phyloP scores from a whole-genome alignment of 2,888 invertebrate genomes.

The Leptopilina drosophilae region DNA sequence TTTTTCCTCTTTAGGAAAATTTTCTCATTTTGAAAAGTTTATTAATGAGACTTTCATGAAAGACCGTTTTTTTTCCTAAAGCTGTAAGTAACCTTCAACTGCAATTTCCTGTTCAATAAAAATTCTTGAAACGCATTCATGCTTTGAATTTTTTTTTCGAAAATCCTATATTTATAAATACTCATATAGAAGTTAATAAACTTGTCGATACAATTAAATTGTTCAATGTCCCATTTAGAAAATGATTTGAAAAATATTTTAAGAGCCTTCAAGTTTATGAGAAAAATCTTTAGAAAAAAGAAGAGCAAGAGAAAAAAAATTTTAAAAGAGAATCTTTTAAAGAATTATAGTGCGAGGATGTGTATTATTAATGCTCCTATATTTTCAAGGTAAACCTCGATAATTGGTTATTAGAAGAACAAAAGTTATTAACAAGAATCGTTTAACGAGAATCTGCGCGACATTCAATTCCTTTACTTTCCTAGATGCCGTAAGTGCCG shows the following conservation, averaged over 20 bases:
- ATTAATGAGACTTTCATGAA: no score
- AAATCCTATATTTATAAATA: not conserved
- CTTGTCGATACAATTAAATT: not conserved
- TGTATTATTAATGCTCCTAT: not conserved
- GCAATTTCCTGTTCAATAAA: constrained; percentile 8
- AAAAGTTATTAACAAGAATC: constrained; percentile 54
- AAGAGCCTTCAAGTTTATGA: no score
- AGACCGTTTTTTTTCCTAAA: no score
- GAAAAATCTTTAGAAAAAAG: no score
- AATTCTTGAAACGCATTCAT: constrained; percentile 7
- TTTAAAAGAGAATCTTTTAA: not conserved
- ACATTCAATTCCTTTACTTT: constrained; percentile 39
- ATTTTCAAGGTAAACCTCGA: not conserved
- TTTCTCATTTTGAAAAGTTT: no score
- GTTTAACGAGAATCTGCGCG: constrained; percentile 14
- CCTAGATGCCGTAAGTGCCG: constrained; percentile 34
- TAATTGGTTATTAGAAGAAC: constrained; percentile 7
- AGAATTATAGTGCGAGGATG: not conserved
- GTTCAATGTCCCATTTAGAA: not conserved
- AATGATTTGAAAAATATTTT: not conserved
- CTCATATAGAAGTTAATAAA: not conserved
- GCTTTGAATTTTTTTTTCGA: not conserved
- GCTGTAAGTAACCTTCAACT: no score
- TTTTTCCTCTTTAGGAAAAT: no score
- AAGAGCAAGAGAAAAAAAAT: no score